phyloP scores from a whole-genome alignment of 2,113 vertebrate species.

The Myrmecobius fasciatus region DNA sequence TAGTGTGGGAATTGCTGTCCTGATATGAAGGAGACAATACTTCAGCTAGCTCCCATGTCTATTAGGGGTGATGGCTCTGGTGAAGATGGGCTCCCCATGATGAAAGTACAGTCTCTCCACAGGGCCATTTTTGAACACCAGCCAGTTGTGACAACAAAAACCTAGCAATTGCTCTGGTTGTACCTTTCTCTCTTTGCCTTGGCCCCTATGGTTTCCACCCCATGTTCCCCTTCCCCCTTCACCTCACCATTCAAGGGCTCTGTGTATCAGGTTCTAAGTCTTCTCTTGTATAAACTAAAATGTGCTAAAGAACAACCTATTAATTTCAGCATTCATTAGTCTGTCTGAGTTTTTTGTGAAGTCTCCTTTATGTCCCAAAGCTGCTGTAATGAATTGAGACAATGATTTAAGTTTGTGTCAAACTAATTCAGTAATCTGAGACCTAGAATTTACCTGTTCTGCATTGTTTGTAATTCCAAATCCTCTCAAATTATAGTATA shows the following conservation, averaged over 20 bases:
- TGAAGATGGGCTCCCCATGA: background rate
- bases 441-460: background rate
- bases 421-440: background rate
- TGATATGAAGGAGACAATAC: background rate
- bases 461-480: background rate
- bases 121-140: background rate
- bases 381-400: background rate
- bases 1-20: background rate
- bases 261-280: background rate
- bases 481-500: background rate
- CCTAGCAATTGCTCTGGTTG: background rate
- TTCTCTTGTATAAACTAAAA: background rate
- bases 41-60: background rate
- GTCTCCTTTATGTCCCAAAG: background rate
- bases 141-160: background rate
- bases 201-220: background rate
- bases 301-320: background rate
- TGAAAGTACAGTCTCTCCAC: background rate
- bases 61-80: background rate
- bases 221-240: background rate
- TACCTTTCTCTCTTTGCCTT: background rate
- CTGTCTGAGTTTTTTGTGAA: background rate
- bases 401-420: background rate
- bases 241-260: background rate
- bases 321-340: background rate